phyloP scores from a whole-genome alignment of 2,797 vertebrate species.

The Masticophis lateralis region DNA sequence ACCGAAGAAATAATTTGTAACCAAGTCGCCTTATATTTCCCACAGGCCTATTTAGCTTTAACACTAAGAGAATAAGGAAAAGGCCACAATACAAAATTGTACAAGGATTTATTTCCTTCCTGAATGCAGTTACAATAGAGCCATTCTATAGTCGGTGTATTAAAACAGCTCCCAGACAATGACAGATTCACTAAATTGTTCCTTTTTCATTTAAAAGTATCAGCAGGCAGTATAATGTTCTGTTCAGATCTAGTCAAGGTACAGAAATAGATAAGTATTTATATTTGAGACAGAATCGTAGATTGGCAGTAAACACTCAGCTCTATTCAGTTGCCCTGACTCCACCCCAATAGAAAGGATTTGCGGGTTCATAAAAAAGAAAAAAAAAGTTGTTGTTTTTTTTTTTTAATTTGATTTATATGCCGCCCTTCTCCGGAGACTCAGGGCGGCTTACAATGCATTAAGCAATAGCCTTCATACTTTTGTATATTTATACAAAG shows the following conservation, averaged over 20 bases:
- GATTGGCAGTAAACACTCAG: background rate
- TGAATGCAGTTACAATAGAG: background rate
- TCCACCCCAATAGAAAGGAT: background rate
- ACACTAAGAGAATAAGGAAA: conserved; percentile 32
- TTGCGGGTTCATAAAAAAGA: background rate
- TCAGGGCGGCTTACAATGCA: no score
- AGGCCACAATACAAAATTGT: conserved; percentile 1
- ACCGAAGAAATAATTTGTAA: background rate
- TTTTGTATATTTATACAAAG: no score
- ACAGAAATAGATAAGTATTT: background rate
- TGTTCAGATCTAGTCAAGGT: background rate
- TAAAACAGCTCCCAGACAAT: background rate
- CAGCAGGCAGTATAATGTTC: background rate
- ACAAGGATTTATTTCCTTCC: background rate
- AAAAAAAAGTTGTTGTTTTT: background rate
- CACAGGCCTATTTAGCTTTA: conserved; percentile 3
- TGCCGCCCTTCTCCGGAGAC: no score
- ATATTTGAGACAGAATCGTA: background rate
- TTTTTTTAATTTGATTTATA: no score
- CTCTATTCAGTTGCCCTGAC: background rate
- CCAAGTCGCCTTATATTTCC: background rate
- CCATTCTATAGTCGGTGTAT: background rate
- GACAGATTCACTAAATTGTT: background rate
- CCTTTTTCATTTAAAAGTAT: background rate
- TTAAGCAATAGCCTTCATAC: no score